A percentile compares a stretch with the other conserved stretches of the same genome.
Evolutionary conservation across 2,797 vertebrate species (phyloP).

Genomic region (Peromyscus attwateri): DNA sequence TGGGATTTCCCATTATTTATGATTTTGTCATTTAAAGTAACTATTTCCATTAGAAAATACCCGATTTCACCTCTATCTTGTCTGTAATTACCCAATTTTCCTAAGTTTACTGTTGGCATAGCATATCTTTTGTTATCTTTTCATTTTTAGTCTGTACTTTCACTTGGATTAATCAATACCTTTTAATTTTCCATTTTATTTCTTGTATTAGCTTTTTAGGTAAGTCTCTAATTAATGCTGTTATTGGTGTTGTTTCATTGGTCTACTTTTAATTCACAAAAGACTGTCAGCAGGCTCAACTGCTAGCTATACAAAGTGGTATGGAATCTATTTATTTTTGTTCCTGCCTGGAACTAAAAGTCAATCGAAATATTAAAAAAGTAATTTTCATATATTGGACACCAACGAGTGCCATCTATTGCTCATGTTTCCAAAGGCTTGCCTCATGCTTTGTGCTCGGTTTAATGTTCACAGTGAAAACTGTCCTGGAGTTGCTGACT

Average conservation of each 20-base stretch:
- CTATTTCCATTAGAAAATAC: background rate
- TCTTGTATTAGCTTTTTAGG: background rate
- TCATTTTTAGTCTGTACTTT: constrained; percentile 11
- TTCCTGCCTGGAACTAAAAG: background rate
- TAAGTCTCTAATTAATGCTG: background rate
- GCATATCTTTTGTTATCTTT: background rate
- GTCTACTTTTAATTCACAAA: background rate
- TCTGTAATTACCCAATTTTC: background rate
- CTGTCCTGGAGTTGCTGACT: background rate
- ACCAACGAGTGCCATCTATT: background rate
- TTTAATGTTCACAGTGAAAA: background rate
- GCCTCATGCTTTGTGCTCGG: background rate
- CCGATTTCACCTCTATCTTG: background rate
- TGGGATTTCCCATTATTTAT: constrained; percentile 27
- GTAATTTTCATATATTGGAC: background rate
- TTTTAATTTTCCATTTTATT: constrained; percentile 31
- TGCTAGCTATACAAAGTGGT: background rate
- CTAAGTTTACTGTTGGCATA: background rate
- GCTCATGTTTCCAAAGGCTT: background rate
- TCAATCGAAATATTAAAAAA: background rate
- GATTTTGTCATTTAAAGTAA: background rate
- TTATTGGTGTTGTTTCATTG: background rate
- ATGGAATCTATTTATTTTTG: background rate
- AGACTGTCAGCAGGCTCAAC: background rate
- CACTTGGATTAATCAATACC: background rate